These are phyloP conservation scores for Cosmia pyralina DNA, from an alignment of 2,888 invertebrate species.

Conservation along the genomic window DNA sequence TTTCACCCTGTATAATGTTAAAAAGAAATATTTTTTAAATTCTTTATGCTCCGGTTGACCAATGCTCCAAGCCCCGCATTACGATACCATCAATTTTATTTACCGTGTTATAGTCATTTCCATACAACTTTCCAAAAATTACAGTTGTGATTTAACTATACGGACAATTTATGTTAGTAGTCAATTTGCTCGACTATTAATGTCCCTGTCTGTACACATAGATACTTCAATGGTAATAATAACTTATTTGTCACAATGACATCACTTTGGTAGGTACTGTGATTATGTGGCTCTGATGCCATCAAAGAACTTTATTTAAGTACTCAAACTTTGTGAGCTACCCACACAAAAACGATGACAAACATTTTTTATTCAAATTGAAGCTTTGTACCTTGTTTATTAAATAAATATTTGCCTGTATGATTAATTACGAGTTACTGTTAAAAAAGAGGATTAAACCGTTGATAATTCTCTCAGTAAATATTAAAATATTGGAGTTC, in stretches of 20 bases:
- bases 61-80: too few species aligned
- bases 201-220: not conserved
- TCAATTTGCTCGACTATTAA: not conserved
- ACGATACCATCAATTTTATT: too few species aligned
- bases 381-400: constrained; percentile 10
- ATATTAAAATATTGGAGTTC: constrained; percentile 24
- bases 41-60: too few species aligned
- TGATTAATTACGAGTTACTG: constrained; percentile 33
- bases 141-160: too few species aligned
- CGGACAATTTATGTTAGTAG: too few species aligned
- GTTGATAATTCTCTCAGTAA: constrained; percentile 1
- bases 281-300: not conserved
- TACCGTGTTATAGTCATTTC: too few species aligned
- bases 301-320: constrained; percentile 8
- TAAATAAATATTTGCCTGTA: constrained; percentile 11
- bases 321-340: constrained; percentile 6
- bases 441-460: not conserved
- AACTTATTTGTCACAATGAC: constrained; percentile 9
- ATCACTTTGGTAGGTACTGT: constrained; percentile 11
- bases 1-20: too few species aligned
- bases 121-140: too few species aligned
- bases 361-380: constrained; percentile 6
- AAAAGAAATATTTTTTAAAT: too few species aligned
- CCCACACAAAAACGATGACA: constrained; percentile 14
- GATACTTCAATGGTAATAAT: not conserved